Conservation (phyloP, 1,140 invertebrate genomes). For the Berghia stephanieae region DNA sequence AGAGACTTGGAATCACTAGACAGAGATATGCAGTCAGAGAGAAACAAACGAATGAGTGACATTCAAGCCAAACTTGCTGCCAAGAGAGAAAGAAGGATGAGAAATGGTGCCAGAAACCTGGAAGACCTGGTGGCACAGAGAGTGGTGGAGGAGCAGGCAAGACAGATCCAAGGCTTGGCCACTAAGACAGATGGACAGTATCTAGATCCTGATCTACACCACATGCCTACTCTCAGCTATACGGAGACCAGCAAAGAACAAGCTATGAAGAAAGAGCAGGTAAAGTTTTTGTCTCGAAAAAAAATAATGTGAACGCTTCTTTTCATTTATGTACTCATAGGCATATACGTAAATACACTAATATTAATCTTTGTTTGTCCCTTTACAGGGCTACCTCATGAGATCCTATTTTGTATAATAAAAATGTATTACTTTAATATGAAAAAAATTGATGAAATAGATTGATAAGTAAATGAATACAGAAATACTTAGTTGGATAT, state of each 20-base stretch:
- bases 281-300: too few relatives aligned
- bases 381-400: neutral
- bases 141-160: conserved; percentile 54
- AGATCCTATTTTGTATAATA: neutral
- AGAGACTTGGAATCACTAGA: conserved; percentile 48
- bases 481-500: too few relatives aligned
- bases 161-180: conserved; percentile 43
- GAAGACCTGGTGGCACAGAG: conserved; percentile 57
- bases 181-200: neutral
- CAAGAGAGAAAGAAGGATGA: conserved; percentile 42
- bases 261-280: conserved; percentile 60
- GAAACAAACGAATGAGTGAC: conserved; percentile 51
- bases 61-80: conserved; percentile 57
- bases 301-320: too few relatives aligned
- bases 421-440: neutral
- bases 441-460: too few relatives aligned
- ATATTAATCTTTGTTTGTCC: neutral
- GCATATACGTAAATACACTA: neutral
- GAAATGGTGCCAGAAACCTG: conserved; percentile 44
- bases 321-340: too few relatives aligned
- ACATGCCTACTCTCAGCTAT: conserved; percentile 51
- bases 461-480: too few relatives aligned
- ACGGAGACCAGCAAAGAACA: conserved; percentile 51
- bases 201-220: conserved; percentile 44
- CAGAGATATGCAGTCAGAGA: conserved; percentile 48